Percentiles rank a stretch among this genome's conserved stretches.
Evolutionary conservation across 2,113 vertebrate genomes (phyloP).

Genomic region (Osmerus eperlanus): DNA sequence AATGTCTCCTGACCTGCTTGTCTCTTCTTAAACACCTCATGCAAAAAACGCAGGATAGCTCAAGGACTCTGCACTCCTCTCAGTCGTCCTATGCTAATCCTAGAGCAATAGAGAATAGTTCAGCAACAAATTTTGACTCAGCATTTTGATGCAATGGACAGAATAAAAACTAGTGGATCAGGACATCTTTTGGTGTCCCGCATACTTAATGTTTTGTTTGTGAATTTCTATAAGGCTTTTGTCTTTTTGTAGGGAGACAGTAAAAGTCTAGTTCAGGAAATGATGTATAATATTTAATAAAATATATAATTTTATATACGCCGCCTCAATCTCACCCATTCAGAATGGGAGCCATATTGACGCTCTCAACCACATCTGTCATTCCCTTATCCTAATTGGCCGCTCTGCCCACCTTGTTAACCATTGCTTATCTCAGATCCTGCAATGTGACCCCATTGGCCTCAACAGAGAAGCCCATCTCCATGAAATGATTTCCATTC

Average conservation of each 20-base stretch:
- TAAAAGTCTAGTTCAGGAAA: too few species aligned
- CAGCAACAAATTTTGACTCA: too few species aligned
- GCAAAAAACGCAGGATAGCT: slow-evolving; percentile 53
- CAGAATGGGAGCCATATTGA: slow-evolving; percentile 11
- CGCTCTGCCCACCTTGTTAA: slow-evolving; percentile 34
- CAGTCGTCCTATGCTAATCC: background rate
- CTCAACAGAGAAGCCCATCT: slow-evolving; percentile 36
- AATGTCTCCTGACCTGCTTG: slow-evolving; percentile 38
- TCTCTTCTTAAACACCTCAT: slow-evolving; percentile 22
- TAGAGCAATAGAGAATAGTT: too few species aligned
- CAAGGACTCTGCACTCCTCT: slow-evolving; percentile 52
- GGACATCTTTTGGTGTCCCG: too few species aligned
- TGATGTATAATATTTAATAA: too few species aligned
- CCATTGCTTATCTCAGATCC: slow-evolving; percentile 35
- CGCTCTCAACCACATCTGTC: slow-evolving; percentile 19
- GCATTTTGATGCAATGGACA: too few species aligned
- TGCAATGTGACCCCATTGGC: slow-evolving; percentile 37
- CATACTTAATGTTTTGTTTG: too few species aligned
- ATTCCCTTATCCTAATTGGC: slow-evolving; percentile 35
- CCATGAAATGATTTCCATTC: slow-evolving; percentile 34
- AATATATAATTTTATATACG: background rate
- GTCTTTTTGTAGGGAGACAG: too few species aligned
- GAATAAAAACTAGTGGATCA: too few species aligned
- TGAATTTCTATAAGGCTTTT: too few species aligned
- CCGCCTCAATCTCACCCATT: background rate